phyloP scores from a whole-genome alignment of 2,797 vertebrate species.

The Periparus ater region DNA sequence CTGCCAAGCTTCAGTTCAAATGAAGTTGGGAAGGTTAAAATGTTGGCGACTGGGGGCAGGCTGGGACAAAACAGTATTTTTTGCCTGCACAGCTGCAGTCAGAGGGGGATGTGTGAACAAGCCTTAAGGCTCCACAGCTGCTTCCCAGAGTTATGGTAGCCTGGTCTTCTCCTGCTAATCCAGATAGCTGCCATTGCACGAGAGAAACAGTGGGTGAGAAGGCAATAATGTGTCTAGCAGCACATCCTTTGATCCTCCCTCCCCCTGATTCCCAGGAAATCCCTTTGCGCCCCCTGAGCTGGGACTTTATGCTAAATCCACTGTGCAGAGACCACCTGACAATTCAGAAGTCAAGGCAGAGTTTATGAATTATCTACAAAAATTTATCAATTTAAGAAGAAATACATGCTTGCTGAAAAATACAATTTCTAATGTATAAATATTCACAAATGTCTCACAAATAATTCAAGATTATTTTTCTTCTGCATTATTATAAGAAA shows the following conservation, averaged over 20 bases:
- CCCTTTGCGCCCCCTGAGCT: background rate
- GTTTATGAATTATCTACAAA: background rate
- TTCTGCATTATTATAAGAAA: background rate
- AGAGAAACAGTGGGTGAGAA: background rate
- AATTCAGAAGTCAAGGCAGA: background rate
- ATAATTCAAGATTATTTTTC: background rate
- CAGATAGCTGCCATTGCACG: background rate
- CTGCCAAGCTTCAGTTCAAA: background rate
- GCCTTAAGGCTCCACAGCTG: slow-evolving; percentile 18
- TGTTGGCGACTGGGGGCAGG: background rate
- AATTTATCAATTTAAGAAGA: background rate
- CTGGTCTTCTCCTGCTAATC: background rate
- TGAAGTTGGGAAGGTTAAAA: background rate
- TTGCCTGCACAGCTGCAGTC: background rate
- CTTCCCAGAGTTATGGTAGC: background rate
- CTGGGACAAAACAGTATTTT: background rate
- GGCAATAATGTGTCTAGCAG: background rate
- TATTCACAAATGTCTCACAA: background rate
- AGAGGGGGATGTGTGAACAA: background rate
- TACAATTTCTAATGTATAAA: background rate
- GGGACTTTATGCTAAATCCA: background rate
- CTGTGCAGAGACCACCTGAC: background rate
- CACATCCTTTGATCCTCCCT: background rate
- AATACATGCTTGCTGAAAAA: background rate
- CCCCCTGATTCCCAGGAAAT: background rate